A percentile compares a stretch with the other conserved stretches of the same genome.
phyloP scores from a whole-genome alignment of 1,140 invertebrate genomes.

The Drosophila teissieri region DNA sequence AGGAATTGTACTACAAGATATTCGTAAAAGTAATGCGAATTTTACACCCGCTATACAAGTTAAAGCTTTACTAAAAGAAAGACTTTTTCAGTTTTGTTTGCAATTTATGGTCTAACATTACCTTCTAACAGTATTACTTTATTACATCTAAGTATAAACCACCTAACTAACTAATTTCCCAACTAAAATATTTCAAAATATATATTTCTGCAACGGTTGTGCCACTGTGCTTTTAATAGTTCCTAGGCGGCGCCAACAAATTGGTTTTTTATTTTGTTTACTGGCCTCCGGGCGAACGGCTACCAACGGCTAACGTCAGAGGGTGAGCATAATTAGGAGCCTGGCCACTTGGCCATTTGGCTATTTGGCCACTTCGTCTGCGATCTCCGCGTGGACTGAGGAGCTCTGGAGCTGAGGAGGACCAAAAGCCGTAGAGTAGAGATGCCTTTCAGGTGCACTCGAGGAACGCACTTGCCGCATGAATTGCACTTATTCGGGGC shows the following conservation, averaged over 20 bases:
- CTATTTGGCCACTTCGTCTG: constrained; percentile 15
- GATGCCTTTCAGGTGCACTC: constrained; percentile 43
- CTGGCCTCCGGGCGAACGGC: constrained; percentile 29
- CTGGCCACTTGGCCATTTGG: constrained; percentile 31
- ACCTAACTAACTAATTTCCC: background rate
- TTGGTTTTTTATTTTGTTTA: constrained; percentile 48
- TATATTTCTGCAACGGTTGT: background rate
- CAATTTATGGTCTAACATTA: no score
- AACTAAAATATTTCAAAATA: background rate
- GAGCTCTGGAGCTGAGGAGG: background rate
- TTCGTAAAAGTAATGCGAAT: background rate
- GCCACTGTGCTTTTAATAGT: constrained; percentile 31
- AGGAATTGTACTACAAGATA: constrained; percentile 10
- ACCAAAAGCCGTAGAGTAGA: background rate
- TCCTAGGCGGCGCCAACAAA: constrained; percentile 48
- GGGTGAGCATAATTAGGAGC: constrained; percentile 62
- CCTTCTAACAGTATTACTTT: no score
- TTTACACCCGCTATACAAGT: background rate
- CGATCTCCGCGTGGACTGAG: constrained; percentile 2
- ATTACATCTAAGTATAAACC: no score
- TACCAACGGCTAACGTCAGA: constrained; percentile 29
- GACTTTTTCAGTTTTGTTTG: no score
- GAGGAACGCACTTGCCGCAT: constrained; percentile 58
- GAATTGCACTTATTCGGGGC: constrained; percentile 65
- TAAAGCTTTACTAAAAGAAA: background rate